Base-by-base conservation (phyloP, 2,888 invertebrate species). In the Cheilosia variabilis region DNA sequence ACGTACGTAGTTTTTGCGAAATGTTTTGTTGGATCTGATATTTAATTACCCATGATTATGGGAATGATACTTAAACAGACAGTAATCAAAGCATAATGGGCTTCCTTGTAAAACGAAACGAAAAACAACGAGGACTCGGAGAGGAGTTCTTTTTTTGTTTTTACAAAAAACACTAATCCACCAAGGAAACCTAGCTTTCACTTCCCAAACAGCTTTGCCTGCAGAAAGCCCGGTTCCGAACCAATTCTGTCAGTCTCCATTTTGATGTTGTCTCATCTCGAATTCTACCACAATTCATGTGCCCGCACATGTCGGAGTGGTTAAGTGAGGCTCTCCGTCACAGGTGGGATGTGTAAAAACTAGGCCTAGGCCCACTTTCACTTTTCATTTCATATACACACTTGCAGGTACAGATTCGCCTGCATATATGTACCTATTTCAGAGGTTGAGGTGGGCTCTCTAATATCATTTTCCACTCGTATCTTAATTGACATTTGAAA, bases 321-420 rank as follows among this genome's bases (percentile, higher is more conserved):
- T 62, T 60, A 62, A 75, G 52, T 41, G 24, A 17, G 7, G 52
- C 52, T 24, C 50, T 41, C 43, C 19, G 10, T 9, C 52, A 47
- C 55, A 69, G 76, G 37, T 45, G 65, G 47, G 37, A 71, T 37
- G 37, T 37, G 13, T 37, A 57, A 62, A 83, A 78, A 73, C 72
- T 88, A 88, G 88, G 87, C 87, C 88, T 87, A 88, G 83, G 71
- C 84, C 86, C 77, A 87, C 88, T 88, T 88, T 88, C 88, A 88
- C 88, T 88, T 88, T 88, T 41, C 27, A 31, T 58, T 27, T 68
- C 22, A 37, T 68, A 15, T n/a, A 47, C 45, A n/a, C 43, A n/a
- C 50, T 60, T 31, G 6, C 15, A 17, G 10, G 6, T 53, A 34
- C 5, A 41, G 53, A 41, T 37, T 7, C 13, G 9, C 15, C 22